Conservation (phyloP, 2,888 invertebrate species). For the Ptilodon capucinus region DNA sequence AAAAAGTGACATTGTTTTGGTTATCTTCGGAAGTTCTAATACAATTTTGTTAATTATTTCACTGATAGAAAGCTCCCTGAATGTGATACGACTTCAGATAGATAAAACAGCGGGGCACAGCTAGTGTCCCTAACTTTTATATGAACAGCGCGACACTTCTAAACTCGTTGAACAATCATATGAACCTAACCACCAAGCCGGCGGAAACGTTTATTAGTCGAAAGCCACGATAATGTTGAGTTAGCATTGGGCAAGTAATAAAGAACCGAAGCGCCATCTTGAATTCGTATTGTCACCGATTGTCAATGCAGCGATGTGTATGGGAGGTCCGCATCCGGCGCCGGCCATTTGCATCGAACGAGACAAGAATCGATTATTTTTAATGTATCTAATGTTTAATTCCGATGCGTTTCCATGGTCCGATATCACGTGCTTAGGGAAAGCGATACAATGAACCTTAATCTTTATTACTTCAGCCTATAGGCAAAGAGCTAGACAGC, state of each 20-base stretch:
- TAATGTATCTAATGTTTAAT: slow-evolving; percentile 41
- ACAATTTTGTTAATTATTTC: no score
- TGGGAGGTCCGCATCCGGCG: slow-evolving; percentile 81
- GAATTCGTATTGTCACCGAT: slow-evolving; percentile 66
- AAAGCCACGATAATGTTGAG: slow-evolving; percentile 51
- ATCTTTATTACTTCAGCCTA: background rate
- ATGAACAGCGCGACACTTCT: background rate
- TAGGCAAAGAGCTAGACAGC: background rate
- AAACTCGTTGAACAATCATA: slow-evolving; percentile 30
- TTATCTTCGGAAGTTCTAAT: no score
- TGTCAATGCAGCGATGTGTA: slow-evolving; percentile 60
- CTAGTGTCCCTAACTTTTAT: no score
- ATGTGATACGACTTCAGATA: no score
- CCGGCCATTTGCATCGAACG: slow-evolving; percentile 78
- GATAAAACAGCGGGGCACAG: no score
- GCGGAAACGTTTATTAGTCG: slow-evolving; percentile 59
- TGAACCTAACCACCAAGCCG: slow-evolving; percentile 63
- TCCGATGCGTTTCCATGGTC: slow-evolving; percentile 25
- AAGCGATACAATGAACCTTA: slow-evolving; percentile 4
- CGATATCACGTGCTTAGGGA: slow-evolving; percentile 25
- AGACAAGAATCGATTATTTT: slow-evolving; percentile 67
- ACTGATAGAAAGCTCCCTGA: no score
- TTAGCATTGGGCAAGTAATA: slow-evolving; percentile 59
- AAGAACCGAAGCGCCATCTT: slow-evolving; percentile 76
- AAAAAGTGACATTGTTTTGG: no score